Percentiles rank a stretch among this genome's conserved stretches.
Conservation (phyloP, 2,113 vertebrate genomes). For the Pogonocichla stellata region DNA sequence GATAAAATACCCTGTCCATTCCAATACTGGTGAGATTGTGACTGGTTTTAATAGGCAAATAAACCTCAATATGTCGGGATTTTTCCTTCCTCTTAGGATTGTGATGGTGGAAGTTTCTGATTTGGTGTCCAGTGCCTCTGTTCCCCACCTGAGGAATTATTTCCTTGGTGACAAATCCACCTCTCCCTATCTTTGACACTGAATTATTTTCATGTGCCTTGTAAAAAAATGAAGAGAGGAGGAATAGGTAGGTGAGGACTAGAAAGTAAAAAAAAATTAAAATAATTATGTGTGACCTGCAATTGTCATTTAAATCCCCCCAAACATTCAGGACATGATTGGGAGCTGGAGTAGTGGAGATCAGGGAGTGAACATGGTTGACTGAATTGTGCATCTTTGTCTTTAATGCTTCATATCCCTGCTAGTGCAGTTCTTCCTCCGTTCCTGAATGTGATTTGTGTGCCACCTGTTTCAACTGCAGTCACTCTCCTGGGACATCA, state of each 20-base stretch:
- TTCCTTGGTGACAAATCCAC: background rate
- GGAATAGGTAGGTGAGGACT: background rate
- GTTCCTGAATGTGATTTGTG: constrained; percentile 54
- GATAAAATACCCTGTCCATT: background rate
- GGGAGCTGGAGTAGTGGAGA: background rate
- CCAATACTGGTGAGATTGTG: background rate
- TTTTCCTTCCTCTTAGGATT: background rate
- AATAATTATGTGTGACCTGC: background rate
- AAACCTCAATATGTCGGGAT: background rate
- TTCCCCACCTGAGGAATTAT: background rate
- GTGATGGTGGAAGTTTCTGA: background rate
- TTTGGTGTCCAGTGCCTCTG: background rate
- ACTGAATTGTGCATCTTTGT: background rate
- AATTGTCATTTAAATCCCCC: background rate
- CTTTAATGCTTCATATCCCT: constrained; percentile 20
- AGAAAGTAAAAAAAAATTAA: background rate
- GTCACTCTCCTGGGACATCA: constrained; percentile 59
- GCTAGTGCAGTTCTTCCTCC: constrained; percentile 34
- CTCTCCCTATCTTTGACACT: background rate
- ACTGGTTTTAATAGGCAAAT: background rate
- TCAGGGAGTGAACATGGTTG: background rate
- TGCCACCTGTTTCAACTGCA: constrained; percentile 58
- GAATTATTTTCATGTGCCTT: background rate
- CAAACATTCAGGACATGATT: background rate
- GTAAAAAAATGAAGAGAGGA: background rate